Base-by-base conservation (phyloP, 2,888 invertebrate species). In the Micropterix aruncella region DNA sequence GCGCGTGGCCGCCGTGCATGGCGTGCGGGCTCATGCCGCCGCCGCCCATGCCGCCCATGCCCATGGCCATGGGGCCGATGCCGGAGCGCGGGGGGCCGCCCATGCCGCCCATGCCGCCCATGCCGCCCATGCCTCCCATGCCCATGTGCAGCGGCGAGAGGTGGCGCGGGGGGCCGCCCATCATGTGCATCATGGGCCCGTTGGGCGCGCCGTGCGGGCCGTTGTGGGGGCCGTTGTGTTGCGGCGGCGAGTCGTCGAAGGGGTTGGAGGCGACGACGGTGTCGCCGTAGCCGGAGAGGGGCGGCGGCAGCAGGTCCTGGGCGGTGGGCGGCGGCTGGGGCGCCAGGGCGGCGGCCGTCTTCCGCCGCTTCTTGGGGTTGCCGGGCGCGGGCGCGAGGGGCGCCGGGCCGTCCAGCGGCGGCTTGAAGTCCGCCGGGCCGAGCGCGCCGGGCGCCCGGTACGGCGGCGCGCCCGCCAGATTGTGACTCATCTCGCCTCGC, bases 191-290 rank as follows among this genome's bases (percentile, higher is more conserved):
- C 43, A 75, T 75, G 42, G 77, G 78, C 36, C 75, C 76, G 58
- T 80, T 77, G 49, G 81, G 79, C 55, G 76, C 75, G 74, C 74
- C 76, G 72, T 77, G 75, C n/a, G 75, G 75, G 2, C 76, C 76
- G 58, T 75, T 77, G 38, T 76, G 75, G 51, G 77, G 76, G 5
- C 75, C 75, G 60, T 72, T 71, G 60, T 76, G 65, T 41, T 74
- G 69, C 42, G 75, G 77, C 41, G 87, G 88, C 44, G 87, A 86
- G 61, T 94, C 93, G 66, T 94, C 93, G 62, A 94, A 94, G 37
- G 93, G 93, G 66, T 94, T 94, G 50, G 90, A 91, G 46, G 93
- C 93, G 48, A 92, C 83, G 58, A 94, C 90, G 47, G 92, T 93
- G 60, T 93, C 93, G 36, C 92, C 92, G 65, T 88, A 92, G 52